Evolutionary conservation across 1,140 invertebrate genomes (phyloP).

Genomic region (Drosophila nigrodunni): DNA sequence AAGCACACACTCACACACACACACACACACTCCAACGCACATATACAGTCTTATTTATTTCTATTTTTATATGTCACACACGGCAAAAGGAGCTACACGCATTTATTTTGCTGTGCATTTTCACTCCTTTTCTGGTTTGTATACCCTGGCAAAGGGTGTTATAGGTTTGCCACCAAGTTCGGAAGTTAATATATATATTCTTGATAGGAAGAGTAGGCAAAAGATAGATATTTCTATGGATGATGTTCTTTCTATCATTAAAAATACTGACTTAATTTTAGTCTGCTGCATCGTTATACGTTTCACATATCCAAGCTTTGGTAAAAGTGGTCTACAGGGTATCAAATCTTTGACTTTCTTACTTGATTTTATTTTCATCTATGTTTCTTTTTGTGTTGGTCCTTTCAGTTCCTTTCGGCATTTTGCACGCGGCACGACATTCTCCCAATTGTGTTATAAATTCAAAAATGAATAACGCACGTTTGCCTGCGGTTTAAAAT

Average conservation of each 20-base stretch:
- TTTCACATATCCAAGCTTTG: no score
- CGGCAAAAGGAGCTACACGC: slow-evolving; percentile 39
- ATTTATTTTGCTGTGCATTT: slow-evolving; percentile 57
- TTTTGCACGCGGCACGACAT: slow-evolving; percentile 46
- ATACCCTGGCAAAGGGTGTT: no score
- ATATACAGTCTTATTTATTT: slow-evolving; percentile 68
- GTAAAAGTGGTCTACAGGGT: no score
- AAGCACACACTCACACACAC: slow-evolving; percentile 8
- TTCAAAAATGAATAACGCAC: slow-evolving; percentile 83
- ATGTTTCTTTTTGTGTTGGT: slow-evolving; percentile 23
- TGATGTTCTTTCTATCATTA: no score
- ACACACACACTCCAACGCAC: background rate
- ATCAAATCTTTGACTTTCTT: no score
- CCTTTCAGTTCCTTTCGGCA: slow-evolving; percentile 61
- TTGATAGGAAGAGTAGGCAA: no score
- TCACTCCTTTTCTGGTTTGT: slow-evolving; percentile 54
- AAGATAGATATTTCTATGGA: no score
- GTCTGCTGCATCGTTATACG: no score
- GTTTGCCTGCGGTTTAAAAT: slow-evolving; percentile 78
- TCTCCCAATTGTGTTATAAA: slow-evolving; percentile 82
- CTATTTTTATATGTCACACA: slow-evolving; percentile 68
- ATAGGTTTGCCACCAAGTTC: no score
- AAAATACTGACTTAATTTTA: no score
- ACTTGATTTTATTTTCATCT: background rate
- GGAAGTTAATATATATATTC: no score